Base-by-base conservation (phyloP, 2,888 invertebrate genomes). In the Tipula lateralis region DNA sequence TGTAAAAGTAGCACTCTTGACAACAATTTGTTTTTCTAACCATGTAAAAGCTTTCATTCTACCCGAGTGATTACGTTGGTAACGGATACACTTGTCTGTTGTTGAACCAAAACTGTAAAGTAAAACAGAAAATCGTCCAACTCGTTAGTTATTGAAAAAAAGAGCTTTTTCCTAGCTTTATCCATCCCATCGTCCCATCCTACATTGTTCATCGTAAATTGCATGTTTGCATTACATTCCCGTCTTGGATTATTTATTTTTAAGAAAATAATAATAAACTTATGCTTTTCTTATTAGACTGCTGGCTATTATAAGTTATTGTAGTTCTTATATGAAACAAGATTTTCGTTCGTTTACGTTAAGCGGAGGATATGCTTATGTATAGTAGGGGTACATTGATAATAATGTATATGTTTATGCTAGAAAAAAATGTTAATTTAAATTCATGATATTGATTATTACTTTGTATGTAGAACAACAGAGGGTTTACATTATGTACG, bases 371-470 rank as follows among this genome's bases (percentile, higher is more conserved):
- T 66, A 66, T 9, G 3, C 0, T 7, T 2, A 19, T 66, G 16
- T 44, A 66, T 66, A 19, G 66, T 24, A 66, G 66, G 66, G 66
- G 9, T 66, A 66, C 12, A 24, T 9, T 19, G 66, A 66, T 66
- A 66, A 24, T 66, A 24, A 7, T 7, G 66, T 66, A n/a, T n/a
- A n/a, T n/a, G n/a, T 44, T 9, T 5, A 50, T 19, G 66, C 6
- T 66, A 66, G 24, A 44, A n/a, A 24, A 66, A 19, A 50, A 16
- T 50, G 44, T 50, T 50, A 50, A 50, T 50, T 50, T 50, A 50
- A 50, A 66, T 66, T 66, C 66, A 66, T 66, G 66, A 66, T 66
- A 66, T 66, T 66, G 66, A 66, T 66, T 66, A 24, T 66, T 24
- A 66, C 66, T 24, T 66, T 66, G 66, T 66, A 24, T 66, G n/a